Conservation (phyloP, 2,888 invertebrate genomes). For the Euclidia mi region DNA sequence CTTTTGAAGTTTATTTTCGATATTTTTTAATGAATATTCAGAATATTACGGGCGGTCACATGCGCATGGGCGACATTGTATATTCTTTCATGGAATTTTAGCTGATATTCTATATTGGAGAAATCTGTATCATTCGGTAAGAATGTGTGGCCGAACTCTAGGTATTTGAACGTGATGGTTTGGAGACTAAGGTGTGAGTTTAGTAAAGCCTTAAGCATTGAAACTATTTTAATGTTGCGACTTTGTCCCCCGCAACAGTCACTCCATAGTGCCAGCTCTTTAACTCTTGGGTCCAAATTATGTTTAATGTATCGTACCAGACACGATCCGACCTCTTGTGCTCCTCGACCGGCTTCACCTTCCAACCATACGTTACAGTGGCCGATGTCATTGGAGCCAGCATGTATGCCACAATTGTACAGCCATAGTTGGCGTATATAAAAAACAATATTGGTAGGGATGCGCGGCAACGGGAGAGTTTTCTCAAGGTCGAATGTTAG, state of each 20-base stretch:
- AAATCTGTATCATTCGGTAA: conserved; percentile 1
- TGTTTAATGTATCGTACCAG: conserved; percentile 1
- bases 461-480: conserved; percentile 24
- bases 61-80: no score
- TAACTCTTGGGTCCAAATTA: conserved; percentile 1
- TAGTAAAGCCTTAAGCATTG: conserved; percentile 3
- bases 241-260: conserved; percentile 1
- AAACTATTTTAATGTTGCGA: conserved; percentile 2
- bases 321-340: conserved; percentile 26
- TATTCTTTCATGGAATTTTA: not conserved
- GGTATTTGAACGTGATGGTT: conserved; percentile 1
- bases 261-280: not conserved
- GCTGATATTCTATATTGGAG: not conserved
- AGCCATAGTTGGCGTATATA: conserved; percentile 15
- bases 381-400: conserved; percentile 23
- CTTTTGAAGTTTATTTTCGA: no score
- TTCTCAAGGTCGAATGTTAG: conserved; percentile 29
- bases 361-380: conserved; percentile 34
- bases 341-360: conserved; percentile 33
- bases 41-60: no score
- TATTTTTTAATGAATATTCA: no score
- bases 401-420: conserved; percentile 31
- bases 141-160: conserved; percentile 2
- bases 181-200: not conserved
- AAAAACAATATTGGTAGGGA: conserved; percentile 19